These are phyloP conservation scores for Tenthredo scrophulariae DNA, from an alignment of 2,888 invertebrate genomes.

Conservation along the genomic window DNA sequence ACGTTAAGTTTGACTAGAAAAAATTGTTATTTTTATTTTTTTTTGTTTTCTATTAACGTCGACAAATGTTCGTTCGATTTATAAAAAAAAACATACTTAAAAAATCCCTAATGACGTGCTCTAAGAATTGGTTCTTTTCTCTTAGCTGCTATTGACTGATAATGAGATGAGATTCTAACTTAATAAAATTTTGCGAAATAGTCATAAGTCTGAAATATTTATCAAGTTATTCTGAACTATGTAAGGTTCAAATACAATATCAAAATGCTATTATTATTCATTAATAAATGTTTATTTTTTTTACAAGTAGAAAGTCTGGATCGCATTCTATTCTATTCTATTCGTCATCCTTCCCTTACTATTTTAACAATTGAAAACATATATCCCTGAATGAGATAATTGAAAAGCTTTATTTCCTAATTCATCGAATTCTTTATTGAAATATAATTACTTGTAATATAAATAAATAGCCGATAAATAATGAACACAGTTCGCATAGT, in stretches of 20 bases:
- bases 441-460: neutral
- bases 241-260: neutral
- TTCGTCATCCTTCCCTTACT: neutral
- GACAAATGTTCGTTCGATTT: neutral
- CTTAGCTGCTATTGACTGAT: neutral
- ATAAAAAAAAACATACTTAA: neutral
- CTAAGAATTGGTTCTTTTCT: neutral
- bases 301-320: neutral
- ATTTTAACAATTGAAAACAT: neutral
- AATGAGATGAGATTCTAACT: neutral
- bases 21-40: neutral
- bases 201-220: neutral
- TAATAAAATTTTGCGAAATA: neutral
- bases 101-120: neutral
- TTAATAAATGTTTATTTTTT: conserved; percentile 10
- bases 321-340: neutral
- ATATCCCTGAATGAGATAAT: too few species aligned
- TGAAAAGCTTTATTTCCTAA: too few species aligned
- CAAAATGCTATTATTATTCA: neutral
- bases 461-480: neutral
- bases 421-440: neutral
- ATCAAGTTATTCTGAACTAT: neutral
- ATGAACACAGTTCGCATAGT: neutral
- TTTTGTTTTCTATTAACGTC: neutral
- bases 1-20: conserved; percentile 23